These are phyloP conservation scores for Pseudorhiza aurosa DNA, from an alignment of 30 jellyfish, hydroid and myxozoan genomes.

Conservation along the genomic window DNA sequence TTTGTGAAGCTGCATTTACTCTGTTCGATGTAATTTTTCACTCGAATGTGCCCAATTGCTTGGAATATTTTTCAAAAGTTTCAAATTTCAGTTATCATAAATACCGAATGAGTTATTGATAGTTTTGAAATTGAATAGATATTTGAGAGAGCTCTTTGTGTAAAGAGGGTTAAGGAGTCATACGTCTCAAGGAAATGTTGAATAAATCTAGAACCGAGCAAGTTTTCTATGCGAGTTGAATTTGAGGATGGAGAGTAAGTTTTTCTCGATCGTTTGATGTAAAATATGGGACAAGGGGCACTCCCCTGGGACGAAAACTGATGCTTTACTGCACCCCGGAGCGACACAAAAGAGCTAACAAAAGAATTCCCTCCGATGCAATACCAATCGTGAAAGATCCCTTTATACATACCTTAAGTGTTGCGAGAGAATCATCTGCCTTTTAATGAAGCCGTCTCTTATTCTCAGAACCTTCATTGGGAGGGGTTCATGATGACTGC, in stretches of 20 bases:
- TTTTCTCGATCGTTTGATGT: not conserved
- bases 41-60: not conserved
- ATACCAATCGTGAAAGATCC: no score
- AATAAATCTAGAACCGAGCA: not conserved
- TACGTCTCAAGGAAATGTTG: not conserved
- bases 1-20: not conserved
- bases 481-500: no score
- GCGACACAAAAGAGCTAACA: not conserved
- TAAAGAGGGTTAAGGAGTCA: not conserved
- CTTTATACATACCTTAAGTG: no score
- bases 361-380: no score
- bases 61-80: no score
- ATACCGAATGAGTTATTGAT: no score
- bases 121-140: not conserved
- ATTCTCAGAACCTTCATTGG: no score
- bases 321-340: not conserved
- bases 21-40: not conserved
- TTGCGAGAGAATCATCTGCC: no score
- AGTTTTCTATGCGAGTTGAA: not conserved
- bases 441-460: no score
- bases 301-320: not conserved
- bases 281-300: no score
- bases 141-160: not conserved
- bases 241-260: not conserved
- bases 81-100: not conserved